phyloP scores from a whole-genome alignment of 1,140 invertebrate species.

The Drosophila jambulina region DNA sequence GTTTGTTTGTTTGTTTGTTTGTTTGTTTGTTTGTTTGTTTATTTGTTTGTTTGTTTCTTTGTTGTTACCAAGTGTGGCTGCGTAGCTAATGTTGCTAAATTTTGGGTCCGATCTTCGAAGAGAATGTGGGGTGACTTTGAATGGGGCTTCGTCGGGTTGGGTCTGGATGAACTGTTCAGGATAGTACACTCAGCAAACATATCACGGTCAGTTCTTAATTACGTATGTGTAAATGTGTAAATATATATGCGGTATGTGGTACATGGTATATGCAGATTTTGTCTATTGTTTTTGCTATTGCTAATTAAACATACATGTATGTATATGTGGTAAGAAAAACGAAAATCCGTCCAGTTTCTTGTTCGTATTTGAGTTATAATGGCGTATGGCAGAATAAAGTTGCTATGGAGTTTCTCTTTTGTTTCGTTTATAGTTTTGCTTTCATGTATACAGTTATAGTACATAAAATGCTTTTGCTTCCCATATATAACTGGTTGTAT shows the following conservation, averaged over 20 bases:
- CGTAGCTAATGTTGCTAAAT: constrained; percentile 29
- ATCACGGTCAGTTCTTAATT: constrained; percentile 55
- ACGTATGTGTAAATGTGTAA: constrained; percentile 25
- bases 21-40: neutral
- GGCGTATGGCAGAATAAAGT: constrained; percentile 54
- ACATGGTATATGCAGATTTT: constrained; percentile 43
- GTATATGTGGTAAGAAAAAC: constrained; percentile 20
- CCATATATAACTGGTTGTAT: constrained; percentile 17
- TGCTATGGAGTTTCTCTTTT: constrained; percentile 28
- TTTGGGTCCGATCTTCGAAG: constrained; percentile 26
- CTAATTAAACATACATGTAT: constrained; percentile 6
- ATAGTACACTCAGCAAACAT: constrained; percentile 67
- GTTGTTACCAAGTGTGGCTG: constrained; percentile 28
- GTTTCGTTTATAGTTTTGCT: constrained; percentile 17
- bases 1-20: neutral
- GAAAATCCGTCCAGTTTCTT: constrained; percentile 51
- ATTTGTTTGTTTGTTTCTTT: neutral
- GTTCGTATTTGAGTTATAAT: constrained; percentile 68
- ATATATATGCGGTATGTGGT: constrained; percentile 23
- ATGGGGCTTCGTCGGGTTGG: constrained; percentile 3
- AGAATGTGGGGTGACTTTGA: constrained; percentile 49
- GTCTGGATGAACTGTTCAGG: constrained; percentile 54
- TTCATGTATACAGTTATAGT: constrained; percentile 36
- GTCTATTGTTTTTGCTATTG: constrained; percentile 61
- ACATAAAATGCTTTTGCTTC: constrained; percentile 47